Percentiles rank a stretch among this genome's conserved stretches.
Conservation (phyloP, 1,140 invertebrate genomes). For the Drosophila setifemur region DNA sequence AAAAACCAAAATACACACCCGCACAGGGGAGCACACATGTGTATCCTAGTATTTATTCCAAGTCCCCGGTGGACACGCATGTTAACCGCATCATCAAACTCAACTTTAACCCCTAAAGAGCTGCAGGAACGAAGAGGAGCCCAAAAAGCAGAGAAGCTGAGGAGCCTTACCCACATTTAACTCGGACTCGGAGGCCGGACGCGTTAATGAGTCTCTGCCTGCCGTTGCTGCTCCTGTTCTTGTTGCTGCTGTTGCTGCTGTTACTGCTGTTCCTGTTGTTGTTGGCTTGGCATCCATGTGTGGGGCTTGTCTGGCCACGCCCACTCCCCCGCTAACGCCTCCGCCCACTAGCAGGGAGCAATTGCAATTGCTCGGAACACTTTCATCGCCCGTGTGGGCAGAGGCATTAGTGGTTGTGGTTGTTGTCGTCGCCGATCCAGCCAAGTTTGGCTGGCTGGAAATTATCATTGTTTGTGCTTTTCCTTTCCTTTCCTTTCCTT, state of each 20-base stretch:
- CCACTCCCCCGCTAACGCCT: not conserved
- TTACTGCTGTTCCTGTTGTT: constrained; percentile 9
- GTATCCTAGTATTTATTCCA: not conserved
- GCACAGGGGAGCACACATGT: not conserved
- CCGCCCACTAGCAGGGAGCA: constrained; percentile 23
- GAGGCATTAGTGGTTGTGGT: constrained; percentile 12
- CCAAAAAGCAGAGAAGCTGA: not conserved
- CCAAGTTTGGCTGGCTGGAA: constrained; percentile 67
- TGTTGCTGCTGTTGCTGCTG: constrained; percentile 4
- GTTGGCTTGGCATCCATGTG: constrained; percentile 3
- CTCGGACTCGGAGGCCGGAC: constrained; percentile 73
- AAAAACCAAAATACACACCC: not conserved
- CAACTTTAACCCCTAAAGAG: constrained; percentile 22
- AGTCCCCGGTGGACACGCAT: not conserved
- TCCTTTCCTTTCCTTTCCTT: constrained; percentile 5
- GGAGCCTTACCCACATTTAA: constrained; percentile 67
- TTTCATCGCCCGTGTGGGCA: constrained; percentile 50
- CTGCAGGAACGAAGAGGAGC: not conserved
- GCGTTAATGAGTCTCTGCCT: constrained; percentile 72
- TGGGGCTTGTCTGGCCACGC: constrained; percentile 41
- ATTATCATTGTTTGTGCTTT: constrained; percentile 64
- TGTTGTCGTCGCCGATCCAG: constrained; percentile 22
- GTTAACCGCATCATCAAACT: constrained; percentile 39
- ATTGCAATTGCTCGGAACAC: constrained; percentile 54
- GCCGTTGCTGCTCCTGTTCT: constrained; percentile 17